Base-by-base conservation (phyloP, 2,888 invertebrate genomes). In the Periphyllus acericola region DNA sequence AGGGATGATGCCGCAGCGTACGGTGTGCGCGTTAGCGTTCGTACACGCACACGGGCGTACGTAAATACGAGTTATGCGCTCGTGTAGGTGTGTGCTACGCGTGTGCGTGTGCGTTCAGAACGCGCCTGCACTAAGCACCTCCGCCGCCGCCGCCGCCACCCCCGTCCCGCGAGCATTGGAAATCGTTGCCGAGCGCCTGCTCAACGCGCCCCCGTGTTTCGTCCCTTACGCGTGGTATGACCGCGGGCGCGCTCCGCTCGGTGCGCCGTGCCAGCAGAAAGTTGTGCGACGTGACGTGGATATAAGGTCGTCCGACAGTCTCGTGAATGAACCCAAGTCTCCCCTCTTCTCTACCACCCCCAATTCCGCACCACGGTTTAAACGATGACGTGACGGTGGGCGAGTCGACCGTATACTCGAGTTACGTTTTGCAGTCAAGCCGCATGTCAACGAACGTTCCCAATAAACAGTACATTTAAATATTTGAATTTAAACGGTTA, bases 181-280 rank as follows among this genome's bases (percentile, higher is more conserved):
- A 85, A 85, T 85, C 84, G 84, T 85, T 85, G 84, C 8, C n/a
- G 78, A 52, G n/a, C 84, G 78, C 68, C 76, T 25, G 66, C 32
- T 76, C 83, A 60, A 60, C 66, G 9, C 66, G 19, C n/a, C n/a
- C 66, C 11, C 21, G 25, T 11, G 71, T 25, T 29, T 29, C 36
- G 60, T 66, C 74, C 52, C 72, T 55, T 55, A 36, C 1, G 46
- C 46, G 46, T 14, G 11, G 11, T 46, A 29, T 3, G 25, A 19
- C 36, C 17, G 19, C 32, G 46, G 66, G 75, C 40, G 76, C 84
- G 3, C 66, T 85, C 68, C 68, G 76, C 68, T 32, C 29, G n/a
- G 46, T 60, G 36, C 74, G 32, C 25, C 29, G 25, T 25, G n/a
- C 32, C 29, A 34, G 19, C 25, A 9, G 32, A 74, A 66, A 76